phyloP scores from a whole-genome alignment of 1,140 invertebrate species.

The Nylanderia fulva region DNA sequence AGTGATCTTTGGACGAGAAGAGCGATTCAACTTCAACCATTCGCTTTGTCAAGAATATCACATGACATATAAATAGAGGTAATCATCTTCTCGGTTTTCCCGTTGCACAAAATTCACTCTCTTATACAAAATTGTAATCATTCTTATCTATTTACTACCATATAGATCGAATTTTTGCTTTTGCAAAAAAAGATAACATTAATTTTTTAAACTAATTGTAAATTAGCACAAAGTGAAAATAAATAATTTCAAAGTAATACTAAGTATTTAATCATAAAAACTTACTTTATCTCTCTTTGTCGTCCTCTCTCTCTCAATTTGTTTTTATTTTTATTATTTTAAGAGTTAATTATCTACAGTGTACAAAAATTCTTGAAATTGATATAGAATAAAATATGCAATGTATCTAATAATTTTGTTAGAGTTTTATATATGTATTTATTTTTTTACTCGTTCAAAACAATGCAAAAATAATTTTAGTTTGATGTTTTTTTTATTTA shows the following conservation, averaged over 20 bases:
- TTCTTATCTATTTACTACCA: background rate
- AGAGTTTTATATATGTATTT: background rate
- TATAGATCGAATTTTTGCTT: background rate
- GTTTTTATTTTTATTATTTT: slow-evolving; percentile 4
- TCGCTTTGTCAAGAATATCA: slow-evolving; percentile 15
- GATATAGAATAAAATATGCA: slow-evolving; percentile 1
- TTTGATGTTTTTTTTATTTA: background rate
- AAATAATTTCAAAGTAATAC: background rate
- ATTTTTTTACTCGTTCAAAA: background rate
- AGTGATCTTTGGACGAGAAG: slow-evolving; percentile 45
- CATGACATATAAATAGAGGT: slow-evolving; percentile 22
- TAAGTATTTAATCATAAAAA: background rate
- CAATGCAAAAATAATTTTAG: background rate
- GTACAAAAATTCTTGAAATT: slow-evolving; percentile 7
- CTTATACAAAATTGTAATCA: slow-evolving; percentile 12
- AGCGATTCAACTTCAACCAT: slow-evolving; percentile 28
- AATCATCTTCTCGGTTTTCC: background rate
- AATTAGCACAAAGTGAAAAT: background rate
- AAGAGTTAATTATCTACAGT: background rate
- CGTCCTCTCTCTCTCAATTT: background rate
- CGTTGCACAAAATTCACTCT: slow-evolving; percentile 23
- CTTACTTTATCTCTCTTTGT: slow-evolving; percentile 1
- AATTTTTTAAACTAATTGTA: background rate
- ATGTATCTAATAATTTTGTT: background rate
- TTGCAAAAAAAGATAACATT: background rate